A percentile compares a stretch with the other conserved stretches of the same genome.
Conservation (phyloP, 2,888 invertebrate species). For the Acrobasis consociella region DNA sequence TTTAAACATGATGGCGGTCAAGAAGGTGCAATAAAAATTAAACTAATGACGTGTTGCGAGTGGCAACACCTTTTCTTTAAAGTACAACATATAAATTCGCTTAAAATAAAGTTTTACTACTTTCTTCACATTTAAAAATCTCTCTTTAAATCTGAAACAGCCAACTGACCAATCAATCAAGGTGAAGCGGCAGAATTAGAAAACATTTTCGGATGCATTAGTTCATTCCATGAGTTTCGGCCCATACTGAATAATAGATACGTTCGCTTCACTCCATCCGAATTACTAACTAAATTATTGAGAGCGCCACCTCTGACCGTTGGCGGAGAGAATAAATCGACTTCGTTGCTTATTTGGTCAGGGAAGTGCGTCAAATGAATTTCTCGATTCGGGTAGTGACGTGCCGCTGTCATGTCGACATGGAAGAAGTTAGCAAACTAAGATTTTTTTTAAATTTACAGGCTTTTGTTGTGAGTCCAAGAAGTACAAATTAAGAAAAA, state of each 20-base stretch:
- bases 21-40: too few species aligned
- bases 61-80: too few species aligned
- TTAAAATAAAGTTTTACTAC: neutral
- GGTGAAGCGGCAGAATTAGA: slow-evolving; percentile 46
- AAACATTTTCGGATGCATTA: slow-evolving; percentile 60
- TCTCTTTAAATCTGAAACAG: slow-evolving; percentile 28
- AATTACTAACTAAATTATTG: slow-evolving; percentile 77
- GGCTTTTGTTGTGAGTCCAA: too few species aligned
- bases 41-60: too few species aligned
- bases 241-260: slow-evolving; percentile 71
- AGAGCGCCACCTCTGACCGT: slow-evolving; percentile 58
- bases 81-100: neutral
- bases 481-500: too few species aligned
- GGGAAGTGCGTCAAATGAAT: slow-evolving; percentile 32
- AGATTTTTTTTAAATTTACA: too few species aligned
- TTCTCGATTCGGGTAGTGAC: neutral
- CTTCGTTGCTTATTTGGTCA: slow-evolving; percentile 43
- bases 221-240: slow-evolving; percentile 53
- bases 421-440: too few species aligned
- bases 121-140: slow-evolving; percentile 9
- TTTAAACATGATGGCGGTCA: too few species aligned
- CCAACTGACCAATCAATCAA: slow-evolving; percentile 48
- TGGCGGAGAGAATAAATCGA: slow-evolving; percentile 56
- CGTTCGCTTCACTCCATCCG: slow-evolving; percentile 51
- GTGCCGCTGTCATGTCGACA: neutral